These are phyloP conservation scores for Euborellia annulipes DNA, from an alignment of 1,140 invertebrate species.

Conservation along the genomic window DNA sequence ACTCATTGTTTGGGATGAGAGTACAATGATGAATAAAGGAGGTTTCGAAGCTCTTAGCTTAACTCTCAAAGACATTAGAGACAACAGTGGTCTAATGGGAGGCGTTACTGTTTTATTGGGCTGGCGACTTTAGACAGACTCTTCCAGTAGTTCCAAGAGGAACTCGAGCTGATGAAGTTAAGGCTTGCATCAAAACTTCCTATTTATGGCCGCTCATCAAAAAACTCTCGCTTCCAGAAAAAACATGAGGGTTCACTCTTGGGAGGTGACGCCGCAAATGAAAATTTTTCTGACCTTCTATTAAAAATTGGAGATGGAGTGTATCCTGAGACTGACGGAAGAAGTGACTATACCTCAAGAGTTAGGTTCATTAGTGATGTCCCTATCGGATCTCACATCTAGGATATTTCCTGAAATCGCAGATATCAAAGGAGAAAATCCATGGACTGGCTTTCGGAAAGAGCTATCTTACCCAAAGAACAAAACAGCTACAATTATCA, in stretches of 20 bases:
- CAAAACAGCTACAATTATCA: constrained; percentile 13
- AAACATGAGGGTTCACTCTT: neutral
- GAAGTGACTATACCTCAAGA: too few species aligned
- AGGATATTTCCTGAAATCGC: too few species aligned
- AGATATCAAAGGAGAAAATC: too few species aligned
- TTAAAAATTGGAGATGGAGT: too few species aligned
- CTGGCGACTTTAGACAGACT: constrained; percentile 30
- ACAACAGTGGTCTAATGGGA: constrained; percentile 14
- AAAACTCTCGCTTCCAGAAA: constrained; percentile 7
- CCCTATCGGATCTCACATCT: too few species aligned
- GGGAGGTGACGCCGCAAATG: too few species aligned
- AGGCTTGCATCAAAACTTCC: constrained; percentile 23
- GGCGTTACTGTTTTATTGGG: constrained; percentile 17
- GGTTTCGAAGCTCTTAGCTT: constrained; percentile 16
- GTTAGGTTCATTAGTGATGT: too few species aligned
- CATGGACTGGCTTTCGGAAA: too few species aligned
- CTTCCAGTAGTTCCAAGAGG: constrained; percentile 27
- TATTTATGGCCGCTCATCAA: constrained; percentile 14
- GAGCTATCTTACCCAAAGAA: constrained; percentile 15
- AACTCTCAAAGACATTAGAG: constrained; percentile 16
- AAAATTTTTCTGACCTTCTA: too few species aligned
- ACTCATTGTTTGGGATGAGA: constrained; percentile 17
- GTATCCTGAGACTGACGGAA: too few species aligned
- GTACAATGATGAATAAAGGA: constrained; percentile 21
- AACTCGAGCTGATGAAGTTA: constrained; percentile 22